Conservation (phyloP, 2,797 vertebrate species). For the Pseudochirops cupreus region DNA sequence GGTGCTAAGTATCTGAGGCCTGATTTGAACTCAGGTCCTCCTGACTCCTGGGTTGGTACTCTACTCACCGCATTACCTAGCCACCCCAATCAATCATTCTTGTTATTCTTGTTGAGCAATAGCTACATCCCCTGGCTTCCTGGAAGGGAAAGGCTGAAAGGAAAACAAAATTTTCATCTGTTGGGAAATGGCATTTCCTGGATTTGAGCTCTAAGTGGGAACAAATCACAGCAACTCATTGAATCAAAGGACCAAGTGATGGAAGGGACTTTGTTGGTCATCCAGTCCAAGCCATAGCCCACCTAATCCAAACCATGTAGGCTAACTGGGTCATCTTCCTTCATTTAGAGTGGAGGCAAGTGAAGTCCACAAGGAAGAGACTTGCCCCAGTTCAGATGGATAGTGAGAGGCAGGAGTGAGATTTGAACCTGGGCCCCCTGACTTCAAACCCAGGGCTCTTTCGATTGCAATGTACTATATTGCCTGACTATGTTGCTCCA, state of each 20-base stretch:
- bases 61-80: no score
- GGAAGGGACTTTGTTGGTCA: neutral
- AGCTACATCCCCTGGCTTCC: neutral
- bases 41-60: no score
- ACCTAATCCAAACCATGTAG: neutral
- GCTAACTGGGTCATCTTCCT: neutral
- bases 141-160: neutral
- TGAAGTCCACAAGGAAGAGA: neutral
- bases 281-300: neutral
- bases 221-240: neutral
- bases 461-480: neutral
- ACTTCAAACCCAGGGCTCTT: neutral
- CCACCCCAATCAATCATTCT: no score
- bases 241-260: neutral
- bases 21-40: no score
- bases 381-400: neutral
- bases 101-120: neutral
- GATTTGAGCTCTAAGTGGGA: neutral
- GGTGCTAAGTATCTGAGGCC: no score
- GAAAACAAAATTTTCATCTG: neutral
- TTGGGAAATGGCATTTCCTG: neutral
- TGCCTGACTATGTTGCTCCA: neutral
- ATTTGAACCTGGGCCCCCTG: neutral
- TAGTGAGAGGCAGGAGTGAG: neutral
- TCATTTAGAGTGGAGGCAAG: neutral